Conservation (phyloP, 1,140 invertebrate genomes). For the Cotesia chilonis region DNA sequence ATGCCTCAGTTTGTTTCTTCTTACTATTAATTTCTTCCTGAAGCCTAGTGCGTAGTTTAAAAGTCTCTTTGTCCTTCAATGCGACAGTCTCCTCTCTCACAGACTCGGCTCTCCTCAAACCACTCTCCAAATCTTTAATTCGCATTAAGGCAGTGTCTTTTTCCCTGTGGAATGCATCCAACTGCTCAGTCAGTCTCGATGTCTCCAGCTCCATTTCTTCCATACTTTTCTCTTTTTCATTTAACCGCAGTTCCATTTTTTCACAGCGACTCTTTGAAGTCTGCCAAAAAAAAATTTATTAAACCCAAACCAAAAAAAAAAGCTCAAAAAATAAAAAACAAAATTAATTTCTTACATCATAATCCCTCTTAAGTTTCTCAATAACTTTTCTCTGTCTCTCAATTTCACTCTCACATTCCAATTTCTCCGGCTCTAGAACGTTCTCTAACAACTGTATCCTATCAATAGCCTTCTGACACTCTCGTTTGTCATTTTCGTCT, state of each 20-base stretch:
- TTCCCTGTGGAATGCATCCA: slow-evolving; percentile 51
- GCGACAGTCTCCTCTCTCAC: slow-evolving; percentile 45
- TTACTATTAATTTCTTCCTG: slow-evolving; percentile 49
- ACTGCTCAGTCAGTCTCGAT: slow-evolving; percentile 49
- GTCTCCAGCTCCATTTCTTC: slow-evolving; percentile 46
- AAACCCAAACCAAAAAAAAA: slow-evolving; percentile 17
- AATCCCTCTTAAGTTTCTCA: slow-evolving; percentile 49
- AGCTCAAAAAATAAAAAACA: slow-evolving; percentile 21
- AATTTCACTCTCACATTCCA: slow-evolving; percentile 44
- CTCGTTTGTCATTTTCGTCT: slow-evolving; percentile 24
- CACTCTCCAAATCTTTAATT: slow-evolving; percentile 51
- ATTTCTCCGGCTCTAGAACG: slow-evolving; percentile 40
- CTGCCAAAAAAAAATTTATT: slow-evolving; percentile 38
- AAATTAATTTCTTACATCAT: slow-evolving; percentile 48
- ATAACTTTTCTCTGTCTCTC: slow-evolving; percentile 47
- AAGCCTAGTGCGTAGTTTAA: slow-evolving; percentile 44
- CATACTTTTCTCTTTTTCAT: slow-evolving; percentile 35
- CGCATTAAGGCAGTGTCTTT: slow-evolving; percentile 47
- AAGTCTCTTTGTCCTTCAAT: slow-evolving; percentile 43
- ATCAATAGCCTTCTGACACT: slow-evolving; percentile 38
- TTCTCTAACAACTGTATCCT: slow-evolving; percentile 38
- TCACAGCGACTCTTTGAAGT: slow-evolving; percentile 43
- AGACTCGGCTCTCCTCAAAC: slow-evolving; percentile 44
- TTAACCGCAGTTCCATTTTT: slow-evolving; percentile 37
- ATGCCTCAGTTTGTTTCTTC: slow-evolving; percentile 47